phyloP scores from a whole-genome alignment of 2,797 vertebrate genomes.

The Hyperoplus lanceolatus region DNA sequence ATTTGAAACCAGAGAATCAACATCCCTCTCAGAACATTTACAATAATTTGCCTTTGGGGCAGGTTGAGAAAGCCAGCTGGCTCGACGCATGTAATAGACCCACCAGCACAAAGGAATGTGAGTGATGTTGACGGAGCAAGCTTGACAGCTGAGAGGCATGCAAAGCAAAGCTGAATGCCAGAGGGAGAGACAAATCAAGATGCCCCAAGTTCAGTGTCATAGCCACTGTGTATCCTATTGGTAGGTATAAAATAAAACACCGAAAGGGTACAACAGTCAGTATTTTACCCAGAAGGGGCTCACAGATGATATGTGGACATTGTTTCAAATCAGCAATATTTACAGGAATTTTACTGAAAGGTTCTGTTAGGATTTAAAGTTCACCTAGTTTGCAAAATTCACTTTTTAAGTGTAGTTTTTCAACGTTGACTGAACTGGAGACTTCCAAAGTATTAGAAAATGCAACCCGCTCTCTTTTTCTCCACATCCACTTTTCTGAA shows the following conservation, averaged over 20 bases:
- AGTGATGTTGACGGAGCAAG: slow-evolving; percentile 29
- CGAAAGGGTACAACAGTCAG: no score
- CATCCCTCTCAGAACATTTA: slow-evolving; percentile 1
- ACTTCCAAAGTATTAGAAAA: no score
- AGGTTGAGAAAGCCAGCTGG: slow-evolving; percentile 28
- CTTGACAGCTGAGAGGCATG: slow-evolving; percentile 56
- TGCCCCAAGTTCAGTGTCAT: slow-evolving; percentile 50
- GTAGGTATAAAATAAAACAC: no score
- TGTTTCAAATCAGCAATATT: no score
- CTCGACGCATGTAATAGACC: slow-evolving; percentile 17
- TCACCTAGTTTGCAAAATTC: no score
- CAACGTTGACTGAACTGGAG: no score
- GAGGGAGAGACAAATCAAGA: slow-evolving; percentile 33
- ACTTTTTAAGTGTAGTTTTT: no score
- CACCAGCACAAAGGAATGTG: slow-evolving; percentile 40
- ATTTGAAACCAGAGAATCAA: slow-evolving; percentile 51
- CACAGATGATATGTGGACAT: not conserved
- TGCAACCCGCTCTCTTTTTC: no score
- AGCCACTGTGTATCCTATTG: slow-evolving; percentile 23
- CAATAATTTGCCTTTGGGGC: slow-evolving; percentile 3
- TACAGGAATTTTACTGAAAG: no score
- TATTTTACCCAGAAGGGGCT: not conserved
- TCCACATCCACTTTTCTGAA: no score
- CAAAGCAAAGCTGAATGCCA: slow-evolving; percentile 30
- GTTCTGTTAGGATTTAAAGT: no score